Percentiles rank a stretch among this genome's conserved stretches.
Evolutionary conservation across 2,797 vertebrate genomes (phyloP).

Genomic region (Loriculus beryllinus): DNA sequence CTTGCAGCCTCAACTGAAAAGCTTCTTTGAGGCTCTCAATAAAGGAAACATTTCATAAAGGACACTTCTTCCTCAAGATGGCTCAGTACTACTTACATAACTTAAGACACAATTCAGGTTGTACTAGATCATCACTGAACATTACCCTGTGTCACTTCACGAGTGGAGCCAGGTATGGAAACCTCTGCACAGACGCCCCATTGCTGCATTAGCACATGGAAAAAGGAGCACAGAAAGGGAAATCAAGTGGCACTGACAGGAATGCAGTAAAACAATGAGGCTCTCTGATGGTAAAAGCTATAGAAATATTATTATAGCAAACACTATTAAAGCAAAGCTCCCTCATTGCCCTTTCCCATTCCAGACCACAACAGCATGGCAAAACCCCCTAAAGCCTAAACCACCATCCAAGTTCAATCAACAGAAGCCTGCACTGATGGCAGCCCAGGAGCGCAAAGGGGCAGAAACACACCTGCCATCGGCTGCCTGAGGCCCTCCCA

Average conservation of each 20-base stretch:
- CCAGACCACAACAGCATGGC: neutral
- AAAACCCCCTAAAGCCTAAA: neutral
- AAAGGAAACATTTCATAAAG: conserved; percentile 31
- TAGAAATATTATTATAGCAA: neutral
- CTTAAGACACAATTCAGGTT: neutral
- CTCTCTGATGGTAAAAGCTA: neutral
- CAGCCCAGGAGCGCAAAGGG: neutral
- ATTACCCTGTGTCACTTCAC: rapidly evolving
- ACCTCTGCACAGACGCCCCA: neutral
- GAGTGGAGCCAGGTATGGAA: neutral
- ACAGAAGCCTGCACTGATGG: neutral
- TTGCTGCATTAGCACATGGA: neutral
- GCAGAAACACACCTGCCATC: rapidly evolving
- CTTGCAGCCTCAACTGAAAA: conserved; percentile 26
- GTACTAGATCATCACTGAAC: rapidly evolving
- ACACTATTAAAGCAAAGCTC: neutral
- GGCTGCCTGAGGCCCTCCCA: rapidly evolving
- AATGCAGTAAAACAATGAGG: neutral
- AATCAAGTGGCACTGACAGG: neutral
- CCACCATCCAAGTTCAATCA: rapidly evolving
- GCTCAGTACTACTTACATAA: neutral
- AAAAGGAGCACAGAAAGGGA: neutral
- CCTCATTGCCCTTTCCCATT: neutral
- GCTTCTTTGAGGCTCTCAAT: conserved; percentile 24
- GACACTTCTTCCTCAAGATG: neutral